These are phyloP conservation scores for Channa maculata DNA, from an alignment of 2,113 vertebrate species.

Conservation along the genomic window DNA sequence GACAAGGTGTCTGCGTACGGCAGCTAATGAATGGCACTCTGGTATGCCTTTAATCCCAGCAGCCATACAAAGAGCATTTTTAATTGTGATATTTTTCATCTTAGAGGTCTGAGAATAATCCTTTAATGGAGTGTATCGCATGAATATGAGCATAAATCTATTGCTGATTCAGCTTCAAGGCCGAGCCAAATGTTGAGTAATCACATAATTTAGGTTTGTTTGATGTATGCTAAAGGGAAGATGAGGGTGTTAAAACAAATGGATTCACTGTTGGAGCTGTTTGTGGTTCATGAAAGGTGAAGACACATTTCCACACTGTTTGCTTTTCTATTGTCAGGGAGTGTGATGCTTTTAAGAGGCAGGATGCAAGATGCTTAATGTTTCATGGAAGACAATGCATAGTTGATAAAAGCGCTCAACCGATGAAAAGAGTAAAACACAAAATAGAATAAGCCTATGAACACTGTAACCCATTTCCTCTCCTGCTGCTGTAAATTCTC, in stretches of 20 bases:
- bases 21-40: slow-evolving; percentile 70
- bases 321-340: slow-evolving; percentile 7
- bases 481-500: too few relatives aligned
- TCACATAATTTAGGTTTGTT: slow-evolving; percentile 50
- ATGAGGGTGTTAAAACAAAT: slow-evolving; percentile 45
- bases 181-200: slow-evolving; percentile 31
- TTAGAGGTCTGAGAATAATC: slow-evolving; percentile 54
- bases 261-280: slow-evolving; percentile 34
- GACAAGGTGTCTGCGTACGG: slow-evolving; percentile 74
- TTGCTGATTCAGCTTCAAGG: slow-evolving; percentile 38
- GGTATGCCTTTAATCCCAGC: slow-evolving; percentile 69
- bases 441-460: too few relatives aligned
- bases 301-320: slow-evolving; percentile 22
- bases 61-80: slow-evolving; percentile 53
- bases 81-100: slow-evolving; percentile 55
- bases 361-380: too few relatives aligned
- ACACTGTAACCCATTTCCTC: too few relatives aligned
- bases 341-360: background rate
- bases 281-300: slow-evolving; percentile 26
- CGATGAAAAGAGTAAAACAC: background rate
- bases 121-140: slow-evolving; percentile 39
- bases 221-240: slow-evolving; percentile 26
- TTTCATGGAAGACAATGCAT: background rate
- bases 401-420: background rate
- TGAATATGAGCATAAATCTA: slow-evolving; percentile 40